Percentiles rank a stretch among this genome's conserved stretches.
Conservation (phyloP, 2,888 invertebrate species). For the Diplazon laetatorius region DNA sequence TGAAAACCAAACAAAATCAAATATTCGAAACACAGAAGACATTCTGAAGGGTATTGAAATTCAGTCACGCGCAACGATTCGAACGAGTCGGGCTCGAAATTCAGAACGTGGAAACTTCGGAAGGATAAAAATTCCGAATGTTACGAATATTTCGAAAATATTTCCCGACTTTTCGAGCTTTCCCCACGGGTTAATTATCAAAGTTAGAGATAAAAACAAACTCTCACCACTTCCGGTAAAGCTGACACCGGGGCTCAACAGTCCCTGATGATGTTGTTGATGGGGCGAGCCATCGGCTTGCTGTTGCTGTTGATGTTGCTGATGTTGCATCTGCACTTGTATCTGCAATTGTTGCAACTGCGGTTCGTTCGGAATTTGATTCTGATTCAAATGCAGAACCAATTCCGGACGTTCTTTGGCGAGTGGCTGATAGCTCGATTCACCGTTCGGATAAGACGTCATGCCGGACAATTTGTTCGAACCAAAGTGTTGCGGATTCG, state of each 20-base stretch:
- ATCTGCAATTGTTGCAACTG: conserved; percentile 88
- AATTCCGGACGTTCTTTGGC: conserved; percentile 86
- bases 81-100: too few relatives aligned
- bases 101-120: too few relatives aligned
- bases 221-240: conserved; percentile 85
- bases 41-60: too few relatives aligned
- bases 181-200: not conserved
- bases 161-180: not conserved
- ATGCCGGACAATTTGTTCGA: conserved; percentile 74
- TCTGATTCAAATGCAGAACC: conserved; percentile 85
- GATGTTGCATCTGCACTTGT: conserved; percentile 88
- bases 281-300: conserved; percentile 73
- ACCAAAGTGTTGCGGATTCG: conserved; percentile 76
- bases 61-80: too few relatives aligned
- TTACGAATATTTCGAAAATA: too few relatives aligned
- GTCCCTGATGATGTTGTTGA: conserved; percentile 79
- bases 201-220: not conserved
- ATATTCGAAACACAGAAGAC: not conserved
- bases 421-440: conserved; percentile 85
- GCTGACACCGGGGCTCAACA: conserved; percentile 85
- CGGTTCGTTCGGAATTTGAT: conserved; percentile 84
- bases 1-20: too few relatives aligned
- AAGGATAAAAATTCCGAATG: too few relatives aligned
- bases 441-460: conserved; percentile 75
- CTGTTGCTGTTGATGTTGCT: conserved; percentile 84